Percentiles rank a stretch among this genome's conserved stretches.
Evolutionary conservation across 2,113 vertebrate species (phyloP).

Genomic region (Elachura formosa): DNA sequence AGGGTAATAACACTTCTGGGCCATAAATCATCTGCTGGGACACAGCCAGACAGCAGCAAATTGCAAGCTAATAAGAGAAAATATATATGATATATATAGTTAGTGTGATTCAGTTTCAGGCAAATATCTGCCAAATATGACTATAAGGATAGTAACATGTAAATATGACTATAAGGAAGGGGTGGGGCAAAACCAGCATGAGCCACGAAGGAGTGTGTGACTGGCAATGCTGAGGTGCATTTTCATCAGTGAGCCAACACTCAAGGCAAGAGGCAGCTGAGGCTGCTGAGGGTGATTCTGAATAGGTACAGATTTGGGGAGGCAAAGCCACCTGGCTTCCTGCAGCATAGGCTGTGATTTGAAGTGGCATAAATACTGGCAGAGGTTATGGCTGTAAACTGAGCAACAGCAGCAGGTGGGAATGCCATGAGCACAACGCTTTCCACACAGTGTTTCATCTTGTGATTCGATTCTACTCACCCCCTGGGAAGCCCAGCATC

Average conservation of each 20-base stretch:
- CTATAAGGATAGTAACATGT: not conserved
- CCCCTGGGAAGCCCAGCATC: not conserved
- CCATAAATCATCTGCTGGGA: not conserved
- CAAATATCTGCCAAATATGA: not conserved
- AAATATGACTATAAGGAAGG: too few species aligned
- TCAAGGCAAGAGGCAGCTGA: not conserved
- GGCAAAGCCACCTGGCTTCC: not conserved
- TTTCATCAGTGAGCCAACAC: not conserved
- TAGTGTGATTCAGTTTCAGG: not conserved
- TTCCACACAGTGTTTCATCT: not conserved
- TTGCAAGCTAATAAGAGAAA: not conserved
- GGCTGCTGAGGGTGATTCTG: not conserved
- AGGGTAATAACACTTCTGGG: not conserved
- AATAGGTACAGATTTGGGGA: not conserved
- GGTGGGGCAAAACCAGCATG: not conserved
- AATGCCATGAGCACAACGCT: rapidly evolving
- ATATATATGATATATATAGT: not conserved
- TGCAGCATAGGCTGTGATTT: rapidly evolving
- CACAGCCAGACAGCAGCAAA: slow-evolving; percentile 19
- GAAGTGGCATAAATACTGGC: not conserved
- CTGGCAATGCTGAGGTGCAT: not conserved
- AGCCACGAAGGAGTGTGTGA: not conserved
- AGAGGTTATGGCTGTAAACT: not conserved
- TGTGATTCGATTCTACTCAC: not conserved
- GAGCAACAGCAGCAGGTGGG: not conserved